Conservation (phyloP, 2,888 invertebrate genomes). For the Dermolepida albohirtum region DNA sequence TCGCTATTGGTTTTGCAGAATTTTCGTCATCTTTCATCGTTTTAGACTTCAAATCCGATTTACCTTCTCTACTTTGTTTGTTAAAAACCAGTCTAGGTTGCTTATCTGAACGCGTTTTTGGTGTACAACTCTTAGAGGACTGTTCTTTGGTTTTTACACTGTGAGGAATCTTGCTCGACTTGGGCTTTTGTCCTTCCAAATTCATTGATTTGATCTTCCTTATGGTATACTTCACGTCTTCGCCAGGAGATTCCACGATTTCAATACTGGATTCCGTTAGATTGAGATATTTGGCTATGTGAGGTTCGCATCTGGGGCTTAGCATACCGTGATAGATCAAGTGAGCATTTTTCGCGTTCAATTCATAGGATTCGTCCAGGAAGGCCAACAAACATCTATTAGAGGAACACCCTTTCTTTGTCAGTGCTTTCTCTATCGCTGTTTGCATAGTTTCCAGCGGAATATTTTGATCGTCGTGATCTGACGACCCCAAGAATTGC, state of each 20-base stretch:
- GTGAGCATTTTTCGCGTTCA: constrained; percentile 38
- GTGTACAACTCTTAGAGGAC: too few relatives aligned
- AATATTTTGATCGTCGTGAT: constrained; percentile 27
- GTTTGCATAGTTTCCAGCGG: constrained; percentile 32
- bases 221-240: constrained; percentile 6
- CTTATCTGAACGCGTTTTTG: too few relatives aligned
- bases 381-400: constrained; percentile 39
- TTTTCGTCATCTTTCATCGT: background rate
- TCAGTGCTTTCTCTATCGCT: constrained; percentile 29
- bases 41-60: background rate
- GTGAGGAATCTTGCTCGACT: too few relatives aligned
- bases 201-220: background rate
- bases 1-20: too few relatives aligned
- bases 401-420: constrained; percentile 28
- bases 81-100: background rate
- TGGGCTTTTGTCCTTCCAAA: too few relatives aligned
- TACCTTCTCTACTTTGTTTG: background rate
- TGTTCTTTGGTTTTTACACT: too few relatives aligned
- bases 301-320: constrained; percentile 38
- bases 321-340: constrained; percentile 41
- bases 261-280: constrained; percentile 26
- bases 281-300: constrained; percentile 34
- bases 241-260: constrained; percentile 5
- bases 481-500: constrained; percentile 5
- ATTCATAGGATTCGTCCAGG: constrained; percentile 37